Evolutionary conservation across 2,888 invertebrate species (phyloP).

Genomic region (Drosophila pseudotalamancana): DNA sequence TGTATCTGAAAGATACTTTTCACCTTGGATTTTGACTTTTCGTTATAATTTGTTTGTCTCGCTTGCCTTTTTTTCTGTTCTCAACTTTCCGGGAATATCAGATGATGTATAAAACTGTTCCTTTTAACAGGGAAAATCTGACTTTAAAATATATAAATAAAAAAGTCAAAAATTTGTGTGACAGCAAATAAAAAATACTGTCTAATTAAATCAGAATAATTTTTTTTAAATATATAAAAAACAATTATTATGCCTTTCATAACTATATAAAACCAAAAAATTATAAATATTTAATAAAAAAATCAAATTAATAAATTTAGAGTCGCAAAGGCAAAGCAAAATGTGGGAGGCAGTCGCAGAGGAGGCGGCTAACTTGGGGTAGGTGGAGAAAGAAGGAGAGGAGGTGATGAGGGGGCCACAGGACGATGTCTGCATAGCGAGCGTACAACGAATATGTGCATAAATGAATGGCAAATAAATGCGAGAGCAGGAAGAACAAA

Average conservation of each 20-base stretch:
- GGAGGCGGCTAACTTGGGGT: too few relatives aligned
- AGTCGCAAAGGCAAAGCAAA: slow-evolving; percentile 15
- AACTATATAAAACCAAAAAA: neutral
- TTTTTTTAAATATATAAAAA: neutral
- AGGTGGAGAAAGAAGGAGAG: neutral
- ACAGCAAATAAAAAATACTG: slow-evolving; percentile 14
- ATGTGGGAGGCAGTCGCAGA: slow-evolving; percentile 48
- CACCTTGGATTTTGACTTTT: slow-evolving; percentile 70
- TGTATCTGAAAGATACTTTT: slow-evolving; percentile 37
- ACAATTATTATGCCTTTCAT: too few relatives aligned
- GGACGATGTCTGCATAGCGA: slow-evolving; percentile 28
- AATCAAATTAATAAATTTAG: slow-evolving; percentile 55
- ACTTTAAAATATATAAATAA: slow-evolving; percentile 6
- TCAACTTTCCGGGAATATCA: slow-evolving; percentile 51
- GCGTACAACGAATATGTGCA: slow-evolving; percentile 69
- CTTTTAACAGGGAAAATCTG: slow-evolving; percentile 17
- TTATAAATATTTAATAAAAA: slow-evolving; percentile 30
- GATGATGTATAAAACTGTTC: slow-evolving; percentile 21
- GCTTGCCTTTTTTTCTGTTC: slow-evolving; percentile 1
- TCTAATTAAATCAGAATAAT: neutral
- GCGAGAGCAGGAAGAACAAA: slow-evolving; percentile 48
- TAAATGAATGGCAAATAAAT: slow-evolving; percentile 79
- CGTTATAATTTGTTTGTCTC: slow-evolving; percentile 67
- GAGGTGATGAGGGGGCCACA: neutral
- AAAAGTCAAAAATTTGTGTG: slow-evolving; percentile 38